A percentile compares a stretch with the other conserved stretches of the same genome.
Conservation (phyloP, 2,888 invertebrate genomes). For the Crepidodera aurea region DNA sequence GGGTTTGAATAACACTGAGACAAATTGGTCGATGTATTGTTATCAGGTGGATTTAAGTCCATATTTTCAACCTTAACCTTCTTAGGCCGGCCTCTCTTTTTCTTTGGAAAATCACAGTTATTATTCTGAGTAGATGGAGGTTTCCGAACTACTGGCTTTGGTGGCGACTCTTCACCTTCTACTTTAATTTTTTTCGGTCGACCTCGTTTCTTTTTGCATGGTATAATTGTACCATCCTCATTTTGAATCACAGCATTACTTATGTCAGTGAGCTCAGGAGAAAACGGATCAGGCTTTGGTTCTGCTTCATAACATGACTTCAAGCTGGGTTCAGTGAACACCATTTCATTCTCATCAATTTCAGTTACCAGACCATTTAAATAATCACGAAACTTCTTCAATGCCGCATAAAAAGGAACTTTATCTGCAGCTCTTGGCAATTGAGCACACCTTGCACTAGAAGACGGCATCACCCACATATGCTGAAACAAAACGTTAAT, state of each 20-base stretch:
- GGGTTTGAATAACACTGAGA: conserved; percentile 63
- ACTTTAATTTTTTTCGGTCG: conserved; percentile 86
- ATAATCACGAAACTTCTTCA: conserved; percentile 95
- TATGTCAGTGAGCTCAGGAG: conserved; percentile 61
- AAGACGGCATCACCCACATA: conserved; percentile 99
- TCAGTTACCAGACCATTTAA: conserved; percentile 86
- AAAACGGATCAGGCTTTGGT: conserved; percentile 60
- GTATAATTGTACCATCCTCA: conserved; percentile 71
- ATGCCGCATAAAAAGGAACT: conserved; percentile 95
- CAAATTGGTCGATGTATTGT: conserved; percentile 61
- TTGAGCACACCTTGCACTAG: conserved; percentile 96
- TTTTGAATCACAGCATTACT: conserved; percentile 65
- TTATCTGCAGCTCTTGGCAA: conserved; percentile 97
- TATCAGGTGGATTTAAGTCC: conserved; percentile 60
- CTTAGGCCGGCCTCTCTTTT: conserved; percentile 88
- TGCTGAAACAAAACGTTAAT: conserved; percentile 69
- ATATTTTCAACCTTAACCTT: conserved; percentile 78
- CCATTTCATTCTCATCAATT: conserved; percentile 87
- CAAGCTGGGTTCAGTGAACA: conserved; percentile 78
- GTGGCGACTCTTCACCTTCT: conserved; percentile 71
- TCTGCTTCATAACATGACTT: conserved; percentile 71
- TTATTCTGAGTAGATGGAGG: conserved; percentile 57
- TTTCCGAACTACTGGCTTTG: conserved; percentile 64
- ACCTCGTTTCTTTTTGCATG: conserved; percentile 88
- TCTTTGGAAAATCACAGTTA: conserved; percentile 76